Evolutionary conservation across 2,113 vertebrate species (phyloP).

Genomic region (Chionomys nivalis): DNA sequence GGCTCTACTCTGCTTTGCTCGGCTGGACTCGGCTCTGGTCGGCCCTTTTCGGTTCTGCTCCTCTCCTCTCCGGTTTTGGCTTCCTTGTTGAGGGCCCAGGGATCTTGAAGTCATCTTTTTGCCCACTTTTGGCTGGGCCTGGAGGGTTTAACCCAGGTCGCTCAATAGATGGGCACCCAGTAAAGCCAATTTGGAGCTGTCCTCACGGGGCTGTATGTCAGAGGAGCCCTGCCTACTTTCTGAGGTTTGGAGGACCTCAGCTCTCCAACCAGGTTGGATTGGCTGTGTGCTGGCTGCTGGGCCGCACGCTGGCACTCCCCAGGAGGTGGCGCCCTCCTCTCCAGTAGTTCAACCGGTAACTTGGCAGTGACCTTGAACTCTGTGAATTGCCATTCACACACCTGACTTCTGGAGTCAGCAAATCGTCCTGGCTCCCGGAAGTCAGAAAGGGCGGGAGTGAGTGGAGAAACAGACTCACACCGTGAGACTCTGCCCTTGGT

Average conservation of each 20-base stretch:
- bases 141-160: too few relatives aligned
- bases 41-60: background rate
- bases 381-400: background rate
- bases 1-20: background rate
- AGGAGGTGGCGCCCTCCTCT: conserved; percentile 57
- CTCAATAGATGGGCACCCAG: background rate
- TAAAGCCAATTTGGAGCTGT: background rate
- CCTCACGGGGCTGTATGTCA: background rate
- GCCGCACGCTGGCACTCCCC: background rate
- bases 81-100: background rate
- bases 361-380: background rate
- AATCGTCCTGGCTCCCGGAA: background rate
- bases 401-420: background rate
- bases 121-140: accelerated
- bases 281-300: background rate
- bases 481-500: background rate
- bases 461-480: background rate
- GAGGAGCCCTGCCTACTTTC: background rate
- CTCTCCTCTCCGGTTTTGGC: accelerated
- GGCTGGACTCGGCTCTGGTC: background rate
- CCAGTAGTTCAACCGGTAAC: background rate
- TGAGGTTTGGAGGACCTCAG: background rate
- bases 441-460: background rate
- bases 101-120: too few relatives aligned
- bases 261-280: background rate